Evolutionary conservation across 2,797 vertebrate species (phyloP), one percentile per base, ranked within the genome.

Genomic region (Molossus alvarezi): DNA sequence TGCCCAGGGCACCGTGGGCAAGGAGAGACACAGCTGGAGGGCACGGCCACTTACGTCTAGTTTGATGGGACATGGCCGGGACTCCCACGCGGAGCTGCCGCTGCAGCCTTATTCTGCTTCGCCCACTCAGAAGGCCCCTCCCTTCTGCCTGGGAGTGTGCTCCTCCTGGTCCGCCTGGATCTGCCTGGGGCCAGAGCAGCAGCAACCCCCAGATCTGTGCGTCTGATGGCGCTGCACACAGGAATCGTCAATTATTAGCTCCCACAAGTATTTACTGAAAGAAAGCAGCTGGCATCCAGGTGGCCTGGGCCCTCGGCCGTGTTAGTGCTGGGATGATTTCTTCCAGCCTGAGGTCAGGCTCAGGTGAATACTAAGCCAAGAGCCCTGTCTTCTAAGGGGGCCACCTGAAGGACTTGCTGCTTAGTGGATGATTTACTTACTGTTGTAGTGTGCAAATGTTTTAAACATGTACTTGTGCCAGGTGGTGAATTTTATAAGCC

Each of bases 401-500:
- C 27, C 11, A 3, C 62, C 69, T 15, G 21, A 72, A 65, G 83
- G n/a, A 10, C 25, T 57, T 6, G 20, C 73, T 71, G 10, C 15
- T 21, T 17, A n/a, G 12, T 13, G 14, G 65, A 51, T 27, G 23
- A 72, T 25, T 76, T 90, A 55, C 58, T 79, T 64, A 69, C 45
- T 23, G 18, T 9, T 23, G 29, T 37, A 5, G 23, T 3, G 55
- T 27, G 21, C 23, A 72, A 0, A 41, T 64, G 67, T 18, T 81
- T 80, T 20, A 51, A 91, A 81, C n/a, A 48, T 1, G 51, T 33
- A 17, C 25, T 25, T 17, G 18, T 41, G 55, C 79, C 67, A 62
- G n/a, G 64, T 58, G 33, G 80, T 25, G 25, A 83, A n/a, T 88
- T 88, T 83, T 79, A 92, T 23, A 88, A 93, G 41, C 86, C 64